phyloP scores from a whole-genome alignment of 2,113 vertebrate species.

The Brachyistius frenatus region DNA sequence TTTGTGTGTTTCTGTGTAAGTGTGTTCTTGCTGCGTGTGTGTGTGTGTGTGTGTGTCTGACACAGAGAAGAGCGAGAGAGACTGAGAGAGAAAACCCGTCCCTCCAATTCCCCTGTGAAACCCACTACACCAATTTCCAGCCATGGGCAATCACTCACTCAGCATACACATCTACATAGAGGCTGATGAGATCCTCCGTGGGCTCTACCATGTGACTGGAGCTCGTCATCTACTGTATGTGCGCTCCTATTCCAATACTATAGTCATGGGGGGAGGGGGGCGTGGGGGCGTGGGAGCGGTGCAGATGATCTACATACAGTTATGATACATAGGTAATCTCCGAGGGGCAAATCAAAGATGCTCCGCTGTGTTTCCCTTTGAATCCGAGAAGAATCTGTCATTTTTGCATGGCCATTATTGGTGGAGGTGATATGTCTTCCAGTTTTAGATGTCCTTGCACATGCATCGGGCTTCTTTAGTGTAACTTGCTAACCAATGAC shows the following conservation, averaged over 20 bases:
- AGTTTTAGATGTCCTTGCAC: constrained; percentile 76
- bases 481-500: constrained; percentile 53
- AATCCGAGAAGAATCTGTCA: constrained; percentile 72
- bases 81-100: constrained; percentile 69
- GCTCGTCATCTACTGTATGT: constrained; percentile 79
- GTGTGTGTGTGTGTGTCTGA: constrained; percentile 57
- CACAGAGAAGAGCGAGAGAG: constrained; percentile 53
- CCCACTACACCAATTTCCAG: constrained; percentile 86
- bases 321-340: constrained; percentile 80
- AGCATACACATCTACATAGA: constrained; percentile 86
- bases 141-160: constrained; percentile 88
- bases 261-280: constrained; percentile 49
- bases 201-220: constrained; percentile 81
- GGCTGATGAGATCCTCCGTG: constrained; percentile 85
- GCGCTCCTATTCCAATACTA: constrained; percentile 57
- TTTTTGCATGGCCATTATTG: constrained; percentile 74
- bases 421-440: constrained; percentile 75
- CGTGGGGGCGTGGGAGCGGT: constrained; percentile 15
- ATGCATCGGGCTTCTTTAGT: constrained; percentile 57
- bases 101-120: constrained; percentile 85
- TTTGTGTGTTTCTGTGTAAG: constrained; percentile 51
- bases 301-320: constrained; percentile 79
- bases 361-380: constrained; percentile 72
- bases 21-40: constrained; percentile 39
- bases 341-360: constrained; percentile 74